Percentiles rank a stretch among this genome's conserved stretches.
phyloP scores from a whole-genome alignment of 2,797 vertebrate species.

The Strix occidentalis region DNA sequence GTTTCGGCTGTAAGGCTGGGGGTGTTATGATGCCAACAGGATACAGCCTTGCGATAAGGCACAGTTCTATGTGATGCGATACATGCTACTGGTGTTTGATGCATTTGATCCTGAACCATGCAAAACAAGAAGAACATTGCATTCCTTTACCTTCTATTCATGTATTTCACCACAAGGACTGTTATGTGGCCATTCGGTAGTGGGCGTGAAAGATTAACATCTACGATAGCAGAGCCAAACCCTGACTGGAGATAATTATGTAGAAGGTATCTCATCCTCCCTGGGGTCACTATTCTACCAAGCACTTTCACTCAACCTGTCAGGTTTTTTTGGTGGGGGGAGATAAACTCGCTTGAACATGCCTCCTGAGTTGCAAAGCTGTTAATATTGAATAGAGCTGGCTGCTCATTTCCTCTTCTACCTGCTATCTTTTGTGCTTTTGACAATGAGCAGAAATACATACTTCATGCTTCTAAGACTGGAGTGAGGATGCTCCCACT shows the following conservation, averaged over 20 bases:
- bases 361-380: neutral
- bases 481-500: neutral
- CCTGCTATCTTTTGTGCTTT: neutral
- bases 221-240: neutral
- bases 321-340: neutral
- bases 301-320: slow-evolving; percentile 13
- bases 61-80: neutral
- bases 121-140: neutral
- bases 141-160: slow-evolving; percentile 36
- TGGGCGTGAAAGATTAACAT: slow-evolving; percentile 33
- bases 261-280: slow-evolving; percentile 41
- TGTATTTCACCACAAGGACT: neutral
- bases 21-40: slow-evolving; percentile 4
- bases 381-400: neutral
- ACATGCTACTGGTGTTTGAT: neutral
- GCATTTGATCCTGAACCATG: slow-evolving; percentile 20
- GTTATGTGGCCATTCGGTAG: neutral
- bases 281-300: slow-evolving; percentile 13
- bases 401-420: slow-evolving; percentile 9
- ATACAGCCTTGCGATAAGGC: neutral
- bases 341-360: slow-evolving; percentile 1
- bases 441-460: neutral
- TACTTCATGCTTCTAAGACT: neutral
- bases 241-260: neutral
- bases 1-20: neutral